Conservation (phyloP, 1,140 invertebrate species). For the Zaprionus taronus region DNA sequence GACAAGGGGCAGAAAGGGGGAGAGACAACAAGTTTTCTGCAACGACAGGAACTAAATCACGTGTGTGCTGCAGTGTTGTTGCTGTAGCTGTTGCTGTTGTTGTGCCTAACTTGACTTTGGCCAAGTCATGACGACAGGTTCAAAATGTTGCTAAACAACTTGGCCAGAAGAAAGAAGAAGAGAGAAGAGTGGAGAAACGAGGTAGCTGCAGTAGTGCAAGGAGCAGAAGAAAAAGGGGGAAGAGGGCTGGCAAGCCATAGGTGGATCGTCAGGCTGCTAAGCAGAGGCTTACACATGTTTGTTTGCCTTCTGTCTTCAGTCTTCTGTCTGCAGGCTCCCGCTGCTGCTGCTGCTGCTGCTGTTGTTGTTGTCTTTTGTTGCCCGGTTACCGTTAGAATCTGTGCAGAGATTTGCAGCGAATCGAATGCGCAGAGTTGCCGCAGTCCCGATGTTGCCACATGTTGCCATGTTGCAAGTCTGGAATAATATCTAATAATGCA, state of each 20-base stretch:
- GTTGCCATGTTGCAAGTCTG: constrained; percentile 30
- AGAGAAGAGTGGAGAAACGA: constrained; percentile 15
- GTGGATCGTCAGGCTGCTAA: constrained; percentile 71
- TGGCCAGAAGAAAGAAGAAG: constrained; percentile 43
- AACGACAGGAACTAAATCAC: constrained; percentile 82
- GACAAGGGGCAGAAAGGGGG: too few relatives aligned
- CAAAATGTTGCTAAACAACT: constrained; percentile 79
- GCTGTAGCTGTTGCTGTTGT: constrained; percentile 27
- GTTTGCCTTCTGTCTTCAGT: constrained; percentile 60
- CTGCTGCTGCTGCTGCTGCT: constrained; percentile 24
- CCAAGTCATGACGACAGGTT: constrained; percentile 82
- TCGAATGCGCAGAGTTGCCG: constrained; percentile 15
- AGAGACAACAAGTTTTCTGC: constrained; percentile 72
- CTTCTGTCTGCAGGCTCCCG: constrained; percentile 33
- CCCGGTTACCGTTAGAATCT: constrained; percentile 50
- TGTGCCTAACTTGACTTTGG: constrained; percentile 78
- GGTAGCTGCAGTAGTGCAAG: constrained; percentile 14
- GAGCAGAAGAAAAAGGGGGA: neutral
- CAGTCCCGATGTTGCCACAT: neutral
- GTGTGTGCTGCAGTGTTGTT: constrained; percentile 54
- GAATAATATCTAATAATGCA: constrained; percentile 82
- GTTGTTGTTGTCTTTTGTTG: constrained; percentile 50
- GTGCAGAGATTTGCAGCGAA: constrained; percentile 32
- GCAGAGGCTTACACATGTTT: constrained; percentile 79
- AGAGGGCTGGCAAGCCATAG: constrained; percentile 6